Evolutionary conservation across 2,888 invertebrate species (phyloP).

Genomic region (Proisotoma minuta): DNA sequence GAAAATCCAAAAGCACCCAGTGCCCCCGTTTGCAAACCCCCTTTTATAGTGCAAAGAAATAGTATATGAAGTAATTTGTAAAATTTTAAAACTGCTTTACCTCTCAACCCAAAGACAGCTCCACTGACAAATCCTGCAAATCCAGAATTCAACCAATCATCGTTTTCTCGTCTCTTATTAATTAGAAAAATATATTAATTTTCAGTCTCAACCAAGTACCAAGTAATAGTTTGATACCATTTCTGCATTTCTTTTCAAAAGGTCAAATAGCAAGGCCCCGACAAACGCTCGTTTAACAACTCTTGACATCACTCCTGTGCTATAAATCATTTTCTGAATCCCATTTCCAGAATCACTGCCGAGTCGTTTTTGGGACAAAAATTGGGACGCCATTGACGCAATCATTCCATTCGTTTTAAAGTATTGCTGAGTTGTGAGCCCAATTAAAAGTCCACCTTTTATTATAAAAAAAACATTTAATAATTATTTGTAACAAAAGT

Average conservation of each 20-base stretch:
- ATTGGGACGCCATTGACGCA: neutral
- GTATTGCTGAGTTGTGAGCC: constrained; percentile 7
- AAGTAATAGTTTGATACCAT: constrained; percentile 8
- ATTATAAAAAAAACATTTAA: too few species aligned
- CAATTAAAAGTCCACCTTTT: constrained; percentile 17
- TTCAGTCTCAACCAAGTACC: neutral
- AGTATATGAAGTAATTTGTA: neutral
- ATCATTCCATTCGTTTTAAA: neutral
- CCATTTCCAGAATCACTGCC: neutral
- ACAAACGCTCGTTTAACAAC: constrained; percentile 11
- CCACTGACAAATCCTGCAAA: constrained; percentile 20
- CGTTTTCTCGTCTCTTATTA: constrained; percentile 1
- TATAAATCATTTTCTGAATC: neutral
- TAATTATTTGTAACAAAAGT: too few species aligned
- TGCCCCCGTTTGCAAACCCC: constrained; percentile 12
- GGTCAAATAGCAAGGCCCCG: constrained; percentile 21
- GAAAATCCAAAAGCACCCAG: constrained; percentile 10
- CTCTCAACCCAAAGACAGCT: constrained; percentile 19
- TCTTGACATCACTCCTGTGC: neutral
- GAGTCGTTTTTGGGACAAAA: neutral
- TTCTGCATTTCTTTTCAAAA: constrained; percentile 21
- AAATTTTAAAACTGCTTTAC: constrained; percentile 9
- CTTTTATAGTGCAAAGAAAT: too few species aligned
- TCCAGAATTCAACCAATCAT: constrained; percentile 10
- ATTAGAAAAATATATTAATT: neutral